Conservation (phyloP, 2,113 vertebrate genomes). For the human region GRCh38 chr4:126241501-126242000, state of each 20-base stretch:
- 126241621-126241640: not conserved
- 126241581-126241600: not conserved
- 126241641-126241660: not conserved
- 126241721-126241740: not conserved
- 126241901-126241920: not conserved
- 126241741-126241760: not conserved
- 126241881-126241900: not conserved
- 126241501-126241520: not conserved
- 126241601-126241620: too few relatives aligned
- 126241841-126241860: not conserved
- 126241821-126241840: not conserved
- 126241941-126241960: not conserved
- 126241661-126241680: not conserved
- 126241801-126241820: not conserved
- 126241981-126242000: not conserved
- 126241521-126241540: too few relatives aligned
- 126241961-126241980: not conserved
- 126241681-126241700: not conserved
- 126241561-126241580: not conserved
- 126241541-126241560: not conserved
- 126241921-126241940: not conserved
- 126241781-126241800: not conserved
- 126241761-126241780: not conserved
- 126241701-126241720: not conserved
- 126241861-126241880: not conserved